phyloP scores from a whole-genome alignment of 2,113 vertebrate genomes.

The Panthera tigris region DNA sequence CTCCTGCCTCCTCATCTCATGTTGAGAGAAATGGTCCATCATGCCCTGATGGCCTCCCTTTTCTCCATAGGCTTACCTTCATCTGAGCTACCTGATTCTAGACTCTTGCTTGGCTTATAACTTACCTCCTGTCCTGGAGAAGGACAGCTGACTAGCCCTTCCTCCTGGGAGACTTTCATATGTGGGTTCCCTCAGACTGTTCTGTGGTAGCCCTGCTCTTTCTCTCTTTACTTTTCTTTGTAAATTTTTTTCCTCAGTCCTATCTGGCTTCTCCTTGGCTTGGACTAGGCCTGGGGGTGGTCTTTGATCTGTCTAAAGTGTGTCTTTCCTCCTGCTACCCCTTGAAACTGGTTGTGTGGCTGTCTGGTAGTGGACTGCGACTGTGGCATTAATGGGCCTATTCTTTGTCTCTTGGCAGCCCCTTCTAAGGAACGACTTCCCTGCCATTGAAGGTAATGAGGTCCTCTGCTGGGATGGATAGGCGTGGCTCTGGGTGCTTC shows the following conservation, averaged over 20 bases:
- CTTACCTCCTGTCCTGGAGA: not conserved
- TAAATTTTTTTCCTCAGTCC: not conserved
- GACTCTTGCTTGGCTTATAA: not conserved
- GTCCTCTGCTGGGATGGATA: not conserved
- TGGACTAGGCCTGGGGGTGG: not conserved
- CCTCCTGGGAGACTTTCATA: not conserved
- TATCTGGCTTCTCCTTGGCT: not conserved
- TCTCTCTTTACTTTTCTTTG: not conserved
- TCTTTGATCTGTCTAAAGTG: not conserved
- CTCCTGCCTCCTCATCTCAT: not conserved
- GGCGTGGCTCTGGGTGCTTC: not conserved
- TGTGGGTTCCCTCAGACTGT: not conserved
- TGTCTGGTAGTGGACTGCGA: not conserved
- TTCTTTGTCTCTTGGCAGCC: conserved; percentile 83
- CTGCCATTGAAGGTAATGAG: conserved; percentile 91
- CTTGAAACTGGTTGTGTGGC: not conserved
- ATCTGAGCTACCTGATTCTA: not conserved
- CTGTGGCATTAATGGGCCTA: not conserved
- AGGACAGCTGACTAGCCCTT: not conserved
- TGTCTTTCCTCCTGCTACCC: not conserved
- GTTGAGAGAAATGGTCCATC: rapidly evolving
- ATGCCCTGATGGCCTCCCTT: not conserved
- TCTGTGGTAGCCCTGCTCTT: not conserved
- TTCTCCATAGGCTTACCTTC: not conserved
- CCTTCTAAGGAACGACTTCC: conserved; percentile 86